Conservation (phyloP, 2,797 vertebrate species). For the Pterois miles region DNA sequence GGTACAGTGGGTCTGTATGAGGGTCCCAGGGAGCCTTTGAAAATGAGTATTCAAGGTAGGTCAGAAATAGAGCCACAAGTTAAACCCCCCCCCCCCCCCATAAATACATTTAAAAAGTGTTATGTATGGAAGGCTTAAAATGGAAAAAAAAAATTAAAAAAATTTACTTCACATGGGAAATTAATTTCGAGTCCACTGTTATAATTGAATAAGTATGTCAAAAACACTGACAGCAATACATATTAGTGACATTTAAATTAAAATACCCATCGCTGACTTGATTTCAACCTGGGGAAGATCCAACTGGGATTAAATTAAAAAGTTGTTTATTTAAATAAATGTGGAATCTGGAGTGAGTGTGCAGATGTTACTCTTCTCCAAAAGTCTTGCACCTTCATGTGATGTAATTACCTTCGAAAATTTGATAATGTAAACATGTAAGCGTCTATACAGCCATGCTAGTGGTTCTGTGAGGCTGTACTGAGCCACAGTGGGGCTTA, state of each 20-base stretch:
- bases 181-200: accelerated
- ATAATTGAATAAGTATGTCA: not conserved
- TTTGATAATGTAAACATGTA: not conserved
- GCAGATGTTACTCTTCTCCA: not conserved
- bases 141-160: no score
- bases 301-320: not conserved
- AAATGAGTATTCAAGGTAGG: constrained; percentile 44
- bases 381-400: not conserved
- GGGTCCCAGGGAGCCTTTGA: constrained; percentile 20
- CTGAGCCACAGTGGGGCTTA: no score
- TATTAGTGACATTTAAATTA: constrained; percentile 11
- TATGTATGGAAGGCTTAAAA: not conserved
- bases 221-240: not conserved
- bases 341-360: not conserved
- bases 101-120: constrained; percentile 21
- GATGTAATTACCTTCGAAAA: not conserved
- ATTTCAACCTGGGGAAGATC: not conserved
- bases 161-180: no score
- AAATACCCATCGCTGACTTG: not conserved
- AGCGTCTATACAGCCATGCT: not conserved
- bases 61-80: not conserved
- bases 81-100: not conserved
- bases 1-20: constrained; percentile 47
- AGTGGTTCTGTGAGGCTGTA: not conserved
- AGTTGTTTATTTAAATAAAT: not conserved